phyloP scores from a whole-genome alignment of 2,797 vertebrate species.

The Syngnathus rostellatus region DNA sequence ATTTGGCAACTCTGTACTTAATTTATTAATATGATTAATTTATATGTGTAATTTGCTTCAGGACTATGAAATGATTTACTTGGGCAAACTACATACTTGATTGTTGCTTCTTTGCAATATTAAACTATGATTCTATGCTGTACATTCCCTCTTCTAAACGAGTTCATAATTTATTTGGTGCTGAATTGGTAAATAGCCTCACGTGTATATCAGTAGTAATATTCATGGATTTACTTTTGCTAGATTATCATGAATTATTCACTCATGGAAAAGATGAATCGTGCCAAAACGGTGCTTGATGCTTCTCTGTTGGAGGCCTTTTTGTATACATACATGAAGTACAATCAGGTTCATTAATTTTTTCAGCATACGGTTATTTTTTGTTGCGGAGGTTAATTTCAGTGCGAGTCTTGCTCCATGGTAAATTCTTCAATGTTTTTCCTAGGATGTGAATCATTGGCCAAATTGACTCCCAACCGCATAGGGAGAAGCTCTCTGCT shows the following conservation, averaged over 20 bases:
- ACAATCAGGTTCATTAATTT: constrained; percentile 22
- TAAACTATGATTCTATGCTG: constrained; percentile 45
- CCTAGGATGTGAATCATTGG: constrained; percentile 30
- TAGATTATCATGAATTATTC: constrained; percentile 68
- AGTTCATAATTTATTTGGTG: constrained; percentile 62
- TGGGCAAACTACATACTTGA: background rate
- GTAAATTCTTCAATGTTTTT: constrained; percentile 49
- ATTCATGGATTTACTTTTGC: constrained; percentile 61
- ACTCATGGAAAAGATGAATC: constrained; percentile 59
- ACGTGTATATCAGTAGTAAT: constrained; percentile 68
- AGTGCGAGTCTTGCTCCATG: constrained; percentile 36
- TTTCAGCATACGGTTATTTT: constrained; percentile 16
- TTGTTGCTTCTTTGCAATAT: constrained; percentile 20
- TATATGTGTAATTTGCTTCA: constrained; percentile 3
- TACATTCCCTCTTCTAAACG: constrained; percentile 50
- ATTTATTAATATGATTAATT: background rate
- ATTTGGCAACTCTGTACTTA: background rate
- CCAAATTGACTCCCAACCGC: constrained; percentile 37
- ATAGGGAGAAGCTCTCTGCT: constrained; percentile 28
- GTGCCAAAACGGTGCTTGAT: constrained; percentile 55
- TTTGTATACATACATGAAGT: constrained; percentile 33
- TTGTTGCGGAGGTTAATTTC: constrained; percentile 29
- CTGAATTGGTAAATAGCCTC: constrained; percentile 67
- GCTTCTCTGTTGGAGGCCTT: constrained; percentile 43
- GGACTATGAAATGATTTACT: constrained; percentile 46